Base-by-base conservation (phyloP, 2,797 vertebrate species). In the Denticeps clupeoides region DNA sequence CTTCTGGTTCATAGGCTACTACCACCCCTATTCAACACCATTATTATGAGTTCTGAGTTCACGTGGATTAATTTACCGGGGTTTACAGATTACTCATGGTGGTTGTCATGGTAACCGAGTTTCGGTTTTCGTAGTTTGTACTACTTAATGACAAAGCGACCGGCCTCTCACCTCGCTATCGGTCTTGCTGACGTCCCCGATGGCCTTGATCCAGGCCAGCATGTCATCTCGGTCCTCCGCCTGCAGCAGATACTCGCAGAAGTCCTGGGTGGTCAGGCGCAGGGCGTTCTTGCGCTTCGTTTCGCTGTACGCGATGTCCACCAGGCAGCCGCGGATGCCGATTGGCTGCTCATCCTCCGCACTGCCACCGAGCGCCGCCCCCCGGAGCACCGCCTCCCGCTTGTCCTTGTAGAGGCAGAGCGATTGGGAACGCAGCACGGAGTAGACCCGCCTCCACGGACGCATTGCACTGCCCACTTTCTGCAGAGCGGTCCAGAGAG, bases 181-280 rank as follows among this genome's bases (percentile, higher is more conserved):
- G 1, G 83, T 90, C 85, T 91, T 93, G 87, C 89, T 89, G 82
- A 89, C 89, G 64, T 97, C 92, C 53, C 88, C 79, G 80, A 99
- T 95, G 73, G 86, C 88, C 76, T 87, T 87, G 69, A 97, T 93
- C 94, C 94, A 99, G 73, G 87, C 83, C 82, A 99, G 85, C 94
- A 99, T 97, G 81, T 96, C 92, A 60, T 97, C 91, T 45, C 91
- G 82, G 82, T 94, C 89, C 80, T 96, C 92, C 18, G 93, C 93
- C 85, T 99, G 94, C 81, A 99, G 89, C 81, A 99, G 89, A 84
- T 96, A 97, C 87, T 97, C 93, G 72, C 93, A 96, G 86, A 94
- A 99, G 87, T 98, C 93, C 86, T 95, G 89, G 37, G 93, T 97
- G 80, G 89, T 95, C 71, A 97, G 86, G 7, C 93, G 82, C 75